Conservation (phyloP, 2,888 invertebrate genomes). For the Drosophila prostipennis region DNA sequence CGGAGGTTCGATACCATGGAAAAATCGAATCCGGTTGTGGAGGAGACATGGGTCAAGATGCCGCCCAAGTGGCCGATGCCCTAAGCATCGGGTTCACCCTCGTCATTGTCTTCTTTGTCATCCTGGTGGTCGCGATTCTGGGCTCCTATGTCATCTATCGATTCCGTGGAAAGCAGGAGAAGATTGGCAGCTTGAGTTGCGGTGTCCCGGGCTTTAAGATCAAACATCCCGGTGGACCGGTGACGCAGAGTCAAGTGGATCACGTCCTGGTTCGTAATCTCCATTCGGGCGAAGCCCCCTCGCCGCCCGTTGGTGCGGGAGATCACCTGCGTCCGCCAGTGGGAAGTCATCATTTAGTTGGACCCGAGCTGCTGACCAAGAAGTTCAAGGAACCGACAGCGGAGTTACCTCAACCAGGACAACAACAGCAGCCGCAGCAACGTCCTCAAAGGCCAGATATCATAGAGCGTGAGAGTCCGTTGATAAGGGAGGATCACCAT, state of each 20-base stretch:
- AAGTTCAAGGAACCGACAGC: constrained; percentile 91
- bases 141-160: constrained; percentile 97
- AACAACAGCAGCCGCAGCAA: constrained; percentile 84
- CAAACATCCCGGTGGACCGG: constrained; percentile 88
- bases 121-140: constrained; percentile 93
- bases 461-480: constrained; percentile 94
- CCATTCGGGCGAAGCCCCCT: constrained; percentile 87
- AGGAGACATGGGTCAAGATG: constrained; percentile 90
- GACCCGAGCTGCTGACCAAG: constrained; percentile 93
- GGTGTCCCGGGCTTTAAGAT: constrained; percentile 89
- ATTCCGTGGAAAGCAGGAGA: constrained; percentile 93
- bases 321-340: constrained; percentile 26
- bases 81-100: constrained; percentile 96
- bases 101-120: constrained; percentile 96
- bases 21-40: constrained; percentile 91
- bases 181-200: constrained; percentile 88
- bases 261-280: constrained; percentile 88
- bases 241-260: constrained; percentile 88
- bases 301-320: constrained; percentile 86
- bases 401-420: constrained; percentile 86
- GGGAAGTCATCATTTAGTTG: constrained; percentile 88
- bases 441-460: constrained; percentile 96
- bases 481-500: constrained; percentile 91
- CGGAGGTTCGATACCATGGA: constrained; percentile 88
- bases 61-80: constrained; percentile 92